Percentiles rank a stretch among this genome's conserved stretches.
These are phyloP conservation scores for Callithrix jacchus DNA, from an alignment of 2,113 vertebrate genomes.

Conservation along the genomic window DNA sequence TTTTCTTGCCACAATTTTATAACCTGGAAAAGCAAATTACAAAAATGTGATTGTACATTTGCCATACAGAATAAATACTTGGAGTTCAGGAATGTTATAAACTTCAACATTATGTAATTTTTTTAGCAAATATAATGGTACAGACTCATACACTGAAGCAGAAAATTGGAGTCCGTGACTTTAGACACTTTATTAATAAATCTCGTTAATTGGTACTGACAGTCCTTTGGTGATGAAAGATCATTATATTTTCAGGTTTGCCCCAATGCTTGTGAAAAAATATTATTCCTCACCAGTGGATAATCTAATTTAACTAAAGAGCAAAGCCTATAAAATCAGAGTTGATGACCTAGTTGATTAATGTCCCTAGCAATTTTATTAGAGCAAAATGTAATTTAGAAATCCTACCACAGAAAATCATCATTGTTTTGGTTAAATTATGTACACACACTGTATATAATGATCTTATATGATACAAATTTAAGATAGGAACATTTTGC, in stretches of 20 bases:
- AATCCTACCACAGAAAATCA: conserved; percentile 22
- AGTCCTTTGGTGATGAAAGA: conserved; percentile 63
- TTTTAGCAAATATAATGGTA: conserved; percentile 27
- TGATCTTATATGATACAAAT: no score
- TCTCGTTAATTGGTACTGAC: conserved; percentile 62
- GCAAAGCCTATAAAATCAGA: conserved; percentile 47
- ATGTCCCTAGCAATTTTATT: conserved; percentile 52
- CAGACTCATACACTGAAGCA: conserved; percentile 67
- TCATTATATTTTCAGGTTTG: conserved; percentile 62
- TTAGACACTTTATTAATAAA: conserved; percentile 73
- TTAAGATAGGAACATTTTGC: no score
- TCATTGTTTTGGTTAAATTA: conserved; percentile 20
- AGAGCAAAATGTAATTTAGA: conserved; percentile 23
- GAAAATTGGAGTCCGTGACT: conserved; percentile 75
- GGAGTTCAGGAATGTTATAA: conserved; percentile 33
- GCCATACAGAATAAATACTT: background rate
- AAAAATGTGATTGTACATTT: background rate
- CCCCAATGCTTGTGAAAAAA: conserved; percentile 55
- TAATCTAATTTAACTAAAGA: conserved; percentile 69
- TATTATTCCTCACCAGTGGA: conserved; percentile 61
- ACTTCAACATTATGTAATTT: conserved; percentile 54
- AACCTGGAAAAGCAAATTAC: conserved; percentile 3
- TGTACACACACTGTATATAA: no score
- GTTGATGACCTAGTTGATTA: conserved; percentile 59
- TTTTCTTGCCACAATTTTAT: background rate